Base-by-base conservation (phyloP, 2,797 vertebrate species). In the Hephaestus fuliginosus region DNA sequence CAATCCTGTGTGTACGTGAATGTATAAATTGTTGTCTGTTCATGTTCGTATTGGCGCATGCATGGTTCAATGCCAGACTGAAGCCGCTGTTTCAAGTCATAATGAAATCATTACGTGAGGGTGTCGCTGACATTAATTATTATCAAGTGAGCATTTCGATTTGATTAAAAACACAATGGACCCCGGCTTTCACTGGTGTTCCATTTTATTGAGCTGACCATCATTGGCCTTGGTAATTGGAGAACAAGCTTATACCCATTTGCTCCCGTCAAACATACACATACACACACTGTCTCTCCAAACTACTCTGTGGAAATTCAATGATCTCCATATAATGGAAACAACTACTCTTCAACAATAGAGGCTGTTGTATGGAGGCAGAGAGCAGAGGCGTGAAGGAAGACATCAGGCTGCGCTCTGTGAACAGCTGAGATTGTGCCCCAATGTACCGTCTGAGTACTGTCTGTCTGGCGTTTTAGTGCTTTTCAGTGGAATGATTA, bases 241-340 rank as follows among this genome's bases (percentile, higher is more conserved):
- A 91, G 83, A 86, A 64, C 68, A 76, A 69, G 79, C 85, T 83
- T 76, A 80, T 76, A 86, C 67, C 85, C 77, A 76, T 85, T 84
- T 71, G 70, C 80, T 57, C 69, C 74, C 46, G 76, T 75, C 70
- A 61, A 66, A 72, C 71, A 72, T 63, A 51, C 62, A 53, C 28
- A 46, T 64, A 66, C 5, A 22, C 63, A 58, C 53, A 43, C 75
- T 53, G 51, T 41, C 66, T 39, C 62, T 80, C 72, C 44, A 71
- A 81, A 81, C 76, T 70, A 43, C 86, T 85, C 63, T 86, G 80
- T 89, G 78, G 70, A 92, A 92, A 93, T 90, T 88, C 81, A 93
- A 87, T 89, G 88, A 94, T 93, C 88, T 88, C 85, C 70, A 76
- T 89, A 87, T 91, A 92, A 93, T 92, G 81, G 88, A 88, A 92